Evolutionary conservation across 2,888 invertebrate species (phyloP).

Genomic region (Euproctis similis): DNA sequence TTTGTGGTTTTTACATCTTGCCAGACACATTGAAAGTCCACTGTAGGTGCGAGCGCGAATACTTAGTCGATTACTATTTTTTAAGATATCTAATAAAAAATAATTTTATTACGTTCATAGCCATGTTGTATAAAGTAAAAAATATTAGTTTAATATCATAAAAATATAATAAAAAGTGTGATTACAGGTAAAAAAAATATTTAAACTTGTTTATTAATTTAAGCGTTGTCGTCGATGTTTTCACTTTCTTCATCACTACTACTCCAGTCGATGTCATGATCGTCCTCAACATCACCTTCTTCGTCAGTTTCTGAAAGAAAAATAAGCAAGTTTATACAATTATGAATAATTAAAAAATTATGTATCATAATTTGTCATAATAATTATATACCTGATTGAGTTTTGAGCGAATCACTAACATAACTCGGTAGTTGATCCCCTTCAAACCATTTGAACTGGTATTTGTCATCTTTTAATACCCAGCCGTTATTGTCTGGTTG

Average conservation of each 20-base stretch:
- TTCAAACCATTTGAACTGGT: constrained; percentile 21
- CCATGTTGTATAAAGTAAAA: too few species aligned
- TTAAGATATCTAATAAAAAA: too few species aligned
- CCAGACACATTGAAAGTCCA: too few species aligned
- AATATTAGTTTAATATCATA: too few species aligned
- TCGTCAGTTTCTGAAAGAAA: neutral
- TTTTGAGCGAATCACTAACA: constrained; percentile 11
- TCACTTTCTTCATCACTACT: neutral
- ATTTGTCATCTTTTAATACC: constrained; percentile 15
- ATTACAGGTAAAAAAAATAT: too few species aligned
- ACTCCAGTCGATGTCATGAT: neutral
- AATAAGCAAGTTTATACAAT: neutral
- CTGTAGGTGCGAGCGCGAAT: too few species aligned
- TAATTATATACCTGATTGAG: constrained; percentile 1
- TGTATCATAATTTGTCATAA: constrained; percentile 1
- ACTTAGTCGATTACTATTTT: too few species aligned
- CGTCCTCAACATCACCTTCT: neutral
- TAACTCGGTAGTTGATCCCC: constrained; percentile 19
- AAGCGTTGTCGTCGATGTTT: neutral
- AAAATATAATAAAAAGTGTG: too few species aligned
- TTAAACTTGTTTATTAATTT: too few species aligned
- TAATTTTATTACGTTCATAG: too few species aligned
- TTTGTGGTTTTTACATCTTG: too few species aligned
- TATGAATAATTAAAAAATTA: neutral
- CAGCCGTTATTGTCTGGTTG: constrained; percentile 21